Base-by-base conservation (phyloP, 2,888 invertebrate genomes). In the Drosophila bunnanda region DNA sequence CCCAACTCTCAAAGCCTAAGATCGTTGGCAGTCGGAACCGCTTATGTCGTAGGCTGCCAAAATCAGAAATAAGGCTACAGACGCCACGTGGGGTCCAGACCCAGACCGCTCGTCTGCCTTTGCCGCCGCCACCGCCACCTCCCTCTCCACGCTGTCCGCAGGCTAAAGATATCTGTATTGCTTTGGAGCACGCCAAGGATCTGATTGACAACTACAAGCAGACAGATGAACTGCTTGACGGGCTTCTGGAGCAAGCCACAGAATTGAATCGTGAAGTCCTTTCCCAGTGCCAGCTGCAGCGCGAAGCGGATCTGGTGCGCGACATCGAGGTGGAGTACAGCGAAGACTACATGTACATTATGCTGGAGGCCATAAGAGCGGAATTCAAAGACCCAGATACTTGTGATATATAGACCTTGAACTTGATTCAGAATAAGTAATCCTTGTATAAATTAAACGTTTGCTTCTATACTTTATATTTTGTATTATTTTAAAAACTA, bases 91-190 rank as follows among this genome's bases (percentile, higher is more conserved):
- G 38, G 12, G 20, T 13, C 2, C 48, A 50, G 48, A 15, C 20
- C 20, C 50, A 34, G 20, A 34, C 32, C 10, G 50, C 32, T 15
- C 15, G 36, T 6, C 20, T 55, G 9, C 65, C 25, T 9, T 34
- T 65, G 28, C 48, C 25, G 1, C 39, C 48, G 36, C 53, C 70
- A n/a, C 82, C 81, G 3, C 50, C 50, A 17, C 82, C 82, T 4
- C 85, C 82, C 13, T 85, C 82, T 13, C 85, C 82, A 0, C 77
- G 82, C 2, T 70, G 46, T 10, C 62, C 71, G 1, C 53, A 53
- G 36, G 44, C 56, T 8, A 30, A 10, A 2, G 79, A 75, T 4
- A 34, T 54, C 7, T 50, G 56, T 38, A 8, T 38, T 30, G 62
- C 79, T 2, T n/a, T 69, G 2, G 67, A 82, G 8, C 46, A 71